Evolutionary conservation across 2,888 invertebrate species (phyloP).

Genomic region (Stenichneumon culpator): DNA sequence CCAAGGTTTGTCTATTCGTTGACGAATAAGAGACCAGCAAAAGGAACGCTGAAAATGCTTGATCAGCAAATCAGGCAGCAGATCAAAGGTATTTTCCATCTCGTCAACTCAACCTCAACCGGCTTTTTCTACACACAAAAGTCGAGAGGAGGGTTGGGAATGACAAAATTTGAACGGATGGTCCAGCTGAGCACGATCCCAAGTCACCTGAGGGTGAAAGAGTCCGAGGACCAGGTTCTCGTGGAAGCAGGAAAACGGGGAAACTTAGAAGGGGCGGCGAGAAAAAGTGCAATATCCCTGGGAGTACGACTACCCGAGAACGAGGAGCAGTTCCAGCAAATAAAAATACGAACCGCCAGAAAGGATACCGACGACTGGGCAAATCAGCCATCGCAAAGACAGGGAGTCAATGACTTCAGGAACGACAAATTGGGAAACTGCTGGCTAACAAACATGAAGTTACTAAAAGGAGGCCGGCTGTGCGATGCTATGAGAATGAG

Average conservation of each 20-base stretch:
- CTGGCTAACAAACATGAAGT: conserved; percentile 6
- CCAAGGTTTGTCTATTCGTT: conserved; percentile 43
- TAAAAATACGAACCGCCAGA: not conserved
- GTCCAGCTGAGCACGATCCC: not conserved
- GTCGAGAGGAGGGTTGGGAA: conserved; percentile 8
- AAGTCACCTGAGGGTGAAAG: not conserved
- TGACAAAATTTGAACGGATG: conserved; percentile 13
- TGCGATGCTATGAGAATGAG: conserved; percentile 55
- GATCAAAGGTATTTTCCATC: conserved; percentile 21
- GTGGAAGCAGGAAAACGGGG: not conserved
- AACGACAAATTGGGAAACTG: conserved; percentile 25
- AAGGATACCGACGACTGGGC: conserved; percentile 6
- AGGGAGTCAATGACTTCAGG: conserved; percentile 21
- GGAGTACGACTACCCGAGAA: not conserved
- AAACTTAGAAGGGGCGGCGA: not conserved
- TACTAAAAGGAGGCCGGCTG: conserved; percentile 10
- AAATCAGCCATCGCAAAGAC: conserved; percentile 6
- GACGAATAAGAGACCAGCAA: conserved; percentile 10
- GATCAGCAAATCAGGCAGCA: conserved; percentile 20
- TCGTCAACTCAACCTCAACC: not conserved
- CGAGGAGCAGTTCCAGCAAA: not conserved
- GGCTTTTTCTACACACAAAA: conserved; percentile 23
- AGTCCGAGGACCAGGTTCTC: not conserved
- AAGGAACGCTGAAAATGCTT: not conserved
- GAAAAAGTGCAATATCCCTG: not conserved